These are phyloP conservation scores for Calypte anna DNA, from an alignment of 2,113 vertebrate species.

Conservation along the genomic window DNA sequence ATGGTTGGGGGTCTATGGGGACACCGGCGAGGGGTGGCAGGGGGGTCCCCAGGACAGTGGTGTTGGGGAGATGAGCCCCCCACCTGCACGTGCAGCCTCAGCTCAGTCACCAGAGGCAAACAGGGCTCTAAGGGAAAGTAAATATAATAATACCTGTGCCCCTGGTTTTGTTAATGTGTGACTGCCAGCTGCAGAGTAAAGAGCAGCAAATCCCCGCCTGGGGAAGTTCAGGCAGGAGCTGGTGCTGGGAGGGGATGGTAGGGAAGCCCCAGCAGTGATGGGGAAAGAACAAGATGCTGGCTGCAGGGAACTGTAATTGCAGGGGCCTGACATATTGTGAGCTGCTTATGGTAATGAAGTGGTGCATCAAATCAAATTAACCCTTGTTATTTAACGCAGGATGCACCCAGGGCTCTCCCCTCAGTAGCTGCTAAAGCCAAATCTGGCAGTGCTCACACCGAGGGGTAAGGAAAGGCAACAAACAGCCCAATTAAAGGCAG, in stretches of 20 bases:
- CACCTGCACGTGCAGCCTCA: neutral
- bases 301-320: constrained; percentile 61
- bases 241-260: constrained; percentile 12
- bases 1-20: fast-evolving
- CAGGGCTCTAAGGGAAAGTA: neutral
- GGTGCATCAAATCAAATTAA: constrained; percentile 76
- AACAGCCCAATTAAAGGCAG: no score
- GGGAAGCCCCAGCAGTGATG: neutral
- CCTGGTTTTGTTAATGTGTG: constrained; percentile 7
- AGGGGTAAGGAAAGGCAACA: no score
- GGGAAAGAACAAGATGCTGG: constrained; percentile 30
- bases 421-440: constrained; percentile 7
- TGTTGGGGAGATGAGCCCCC: neutral
- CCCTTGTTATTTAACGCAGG: constrained; percentile 63
- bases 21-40: fast-evolving
- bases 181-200: constrained; percentile 15
- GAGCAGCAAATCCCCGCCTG: constrained; percentile 3
- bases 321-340: constrained; percentile 64
- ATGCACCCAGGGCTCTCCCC: constrained; percentile 31
- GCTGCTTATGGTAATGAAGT: constrained; percentile 74
- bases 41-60: fast-evolving
- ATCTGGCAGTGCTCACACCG: neutral
- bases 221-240: constrained; percentile 31
- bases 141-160: neutral
- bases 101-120: neutral